These are phyloP conservation scores for Idaea dimidiata DNA, from an alignment of 2,888 invertebrate genomes.

Conservation along the genomic window DNA sequence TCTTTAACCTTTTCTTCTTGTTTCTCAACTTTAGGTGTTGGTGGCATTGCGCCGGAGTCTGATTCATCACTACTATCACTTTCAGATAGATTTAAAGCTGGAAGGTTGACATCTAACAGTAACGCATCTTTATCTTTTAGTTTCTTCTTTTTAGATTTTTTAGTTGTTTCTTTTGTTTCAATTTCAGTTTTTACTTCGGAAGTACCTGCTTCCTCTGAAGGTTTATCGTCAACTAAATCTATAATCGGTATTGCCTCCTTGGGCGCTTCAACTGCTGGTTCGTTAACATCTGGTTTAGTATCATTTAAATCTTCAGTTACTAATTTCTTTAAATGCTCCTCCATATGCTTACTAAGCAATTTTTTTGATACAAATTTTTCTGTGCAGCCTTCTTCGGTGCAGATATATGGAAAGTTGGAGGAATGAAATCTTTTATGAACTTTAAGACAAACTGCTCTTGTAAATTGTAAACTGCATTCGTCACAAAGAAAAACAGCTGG, in stretches of 20 bases:
- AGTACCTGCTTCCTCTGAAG: conserved; percentile 55
- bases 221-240: conserved; percentile 63
- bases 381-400: conserved; percentile 85
- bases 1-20: conserved; percentile 37
- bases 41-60: conserved; percentile 54
- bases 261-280: conserved; percentile 46
- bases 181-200: conserved; percentile 55
- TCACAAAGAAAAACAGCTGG: conserved; percentile 90
- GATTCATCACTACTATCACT: conserved; percentile 90
- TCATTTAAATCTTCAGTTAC: conserved; percentile 52
- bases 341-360: conserved; percentile 86
- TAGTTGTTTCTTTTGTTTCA: conserved; percentile 53
- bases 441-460: conserved; percentile 88
- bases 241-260: conserved; percentile 60
- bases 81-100: conserved; percentile 91
- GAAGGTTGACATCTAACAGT: conserved; percentile 82
- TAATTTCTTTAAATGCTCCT: conserved; percentile 77
- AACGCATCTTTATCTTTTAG: conserved; percentile 71
- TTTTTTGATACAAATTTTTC: conserved; percentile 92
- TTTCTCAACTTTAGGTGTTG: conserved; percentile 47
- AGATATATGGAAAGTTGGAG: conserved; percentile 86
- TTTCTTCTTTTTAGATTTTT: conserved; percentile 74
- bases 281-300: conserved; percentile 44
- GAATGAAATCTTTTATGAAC: conserved; percentile 91
- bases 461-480: conserved; percentile 88